Conservation (phyloP, 1,140 invertebrate genomes). For the Drosophila asahinai region DNA sequence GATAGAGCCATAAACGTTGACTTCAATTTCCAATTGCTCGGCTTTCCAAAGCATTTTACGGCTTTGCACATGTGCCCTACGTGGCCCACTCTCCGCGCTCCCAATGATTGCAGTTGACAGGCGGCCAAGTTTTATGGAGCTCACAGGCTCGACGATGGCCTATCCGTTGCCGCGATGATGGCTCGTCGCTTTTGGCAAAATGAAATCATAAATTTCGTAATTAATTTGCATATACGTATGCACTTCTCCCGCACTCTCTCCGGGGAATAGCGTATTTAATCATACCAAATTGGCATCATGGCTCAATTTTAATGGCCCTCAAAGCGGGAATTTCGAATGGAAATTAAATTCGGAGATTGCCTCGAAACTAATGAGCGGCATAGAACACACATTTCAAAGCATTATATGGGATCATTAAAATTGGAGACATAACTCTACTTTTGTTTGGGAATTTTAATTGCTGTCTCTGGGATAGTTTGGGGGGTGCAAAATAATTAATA, state of each 20-base stretch:
- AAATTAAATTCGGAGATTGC: constrained; percentile 60
- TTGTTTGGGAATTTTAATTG: constrained; percentile 51
- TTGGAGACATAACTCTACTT: constrained; percentile 50
- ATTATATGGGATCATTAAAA: constrained; percentile 60
- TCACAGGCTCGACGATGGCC: constrained; percentile 45
- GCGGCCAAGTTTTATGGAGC: constrained; percentile 58
- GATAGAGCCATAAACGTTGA: constrained; percentile 77
- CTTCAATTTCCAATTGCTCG: constrained; percentile 68
- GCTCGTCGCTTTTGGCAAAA: constrained; percentile 53
- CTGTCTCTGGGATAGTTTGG: constrained; percentile 20
- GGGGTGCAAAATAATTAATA: neutral
- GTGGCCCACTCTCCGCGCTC: constrained; percentile 1
- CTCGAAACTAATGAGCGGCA: constrained; percentile 55
- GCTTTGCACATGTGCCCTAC: constrained; percentile 70
- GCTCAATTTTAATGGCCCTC: constrained; percentile 70
- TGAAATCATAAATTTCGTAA: constrained; percentile 80
- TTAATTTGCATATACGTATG: constrained; percentile 69
- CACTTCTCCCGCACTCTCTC: constrained; percentile 12
- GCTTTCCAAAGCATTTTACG: constrained; percentile 64
- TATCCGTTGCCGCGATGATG: constrained; percentile 26
- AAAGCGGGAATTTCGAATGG: constrained; percentile 47
- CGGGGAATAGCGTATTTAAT: constrained; percentile 29
- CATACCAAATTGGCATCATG: constrained; percentile 77
- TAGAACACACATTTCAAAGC: constrained; percentile 37
- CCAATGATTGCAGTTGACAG: constrained; percentile 53